These are phyloP conservation scores for Muscidifurax raptorellus DNA, from an alignment of 1,140 invertebrate species.

Conservation along the genomic window DNA sequence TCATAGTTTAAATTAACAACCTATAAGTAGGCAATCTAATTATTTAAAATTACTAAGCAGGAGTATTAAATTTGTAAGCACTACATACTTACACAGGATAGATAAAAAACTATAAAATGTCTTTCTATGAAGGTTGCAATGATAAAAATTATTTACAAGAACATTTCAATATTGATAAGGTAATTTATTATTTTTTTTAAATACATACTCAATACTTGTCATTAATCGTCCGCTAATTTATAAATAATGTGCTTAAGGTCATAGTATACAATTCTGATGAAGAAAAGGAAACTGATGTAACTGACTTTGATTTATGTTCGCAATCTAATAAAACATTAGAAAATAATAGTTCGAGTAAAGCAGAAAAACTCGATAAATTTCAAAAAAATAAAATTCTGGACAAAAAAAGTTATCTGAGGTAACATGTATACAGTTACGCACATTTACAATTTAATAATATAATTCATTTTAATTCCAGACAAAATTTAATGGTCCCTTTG, in stretches of 20 bases:
- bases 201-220: not conserved
- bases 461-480: conserved; percentile 48
- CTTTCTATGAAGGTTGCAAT: conserved; percentile 45
- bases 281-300: not conserved
- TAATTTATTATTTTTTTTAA: not conserved
- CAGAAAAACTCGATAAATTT: not conserved
- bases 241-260: not conserved
- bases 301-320: not conserved
- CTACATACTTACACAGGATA: conserved; percentile 21
- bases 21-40: no score
- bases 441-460: conserved; percentile 55
- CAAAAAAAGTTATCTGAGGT: conserved; percentile 60
- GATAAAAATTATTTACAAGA: not conserved
- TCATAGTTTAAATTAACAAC: no score
- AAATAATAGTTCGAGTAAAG: not conserved
- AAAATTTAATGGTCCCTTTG: conserved; percentile 59
- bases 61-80: conserved; percentile 48
- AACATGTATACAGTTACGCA: not conserved
- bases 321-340: not conserved
- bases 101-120: conserved; percentile 45
- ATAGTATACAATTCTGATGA: not conserved
- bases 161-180: not conserved
- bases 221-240: not conserved
- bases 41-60: conserved; percentile 29
- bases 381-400: conserved; percentile 14